phyloP scores from a whole-genome alignment of 37 sponge, comb jelly and placozoan genomes.

The Cliona cf. orientalis region DNA sequence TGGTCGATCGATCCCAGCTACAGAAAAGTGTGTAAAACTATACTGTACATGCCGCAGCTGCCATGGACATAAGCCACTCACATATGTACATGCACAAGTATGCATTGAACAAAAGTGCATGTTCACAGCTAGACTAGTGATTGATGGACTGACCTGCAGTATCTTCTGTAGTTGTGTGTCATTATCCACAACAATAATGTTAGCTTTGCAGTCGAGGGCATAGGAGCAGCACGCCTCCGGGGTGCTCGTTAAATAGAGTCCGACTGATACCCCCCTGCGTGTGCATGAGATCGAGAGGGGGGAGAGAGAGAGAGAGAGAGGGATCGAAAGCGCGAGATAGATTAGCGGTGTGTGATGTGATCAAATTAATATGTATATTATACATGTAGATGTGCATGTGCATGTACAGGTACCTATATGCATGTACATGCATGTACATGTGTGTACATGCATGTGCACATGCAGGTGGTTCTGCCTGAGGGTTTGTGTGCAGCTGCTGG shows the following conservation, averaged over 20 bases:
- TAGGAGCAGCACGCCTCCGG: constrained; percentile 65
- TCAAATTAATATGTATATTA: not conserved
- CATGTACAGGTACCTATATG: constrained; percentile 10
- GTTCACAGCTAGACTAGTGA: no score
- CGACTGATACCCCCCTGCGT: constrained; percentile 70
- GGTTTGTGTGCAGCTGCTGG: not conserved
- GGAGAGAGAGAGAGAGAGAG: not conserved
- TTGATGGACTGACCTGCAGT: constrained; percentile 42
- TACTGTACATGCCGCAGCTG: no score
- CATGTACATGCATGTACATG: not conserved
- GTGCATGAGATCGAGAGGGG: not conserved
- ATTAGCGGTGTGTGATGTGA: no score
- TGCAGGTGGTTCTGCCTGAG: not conserved
- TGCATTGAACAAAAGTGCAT: not conserved
- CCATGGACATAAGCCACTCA: no score
- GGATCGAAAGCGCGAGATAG: not conserved
- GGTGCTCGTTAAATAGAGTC: constrained; percentile 70
- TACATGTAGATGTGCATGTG: constrained; percentile 1
- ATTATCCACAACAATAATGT: constrained; percentile 84
- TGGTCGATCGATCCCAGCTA: no score
- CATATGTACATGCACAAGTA: constrained; percentile 27
- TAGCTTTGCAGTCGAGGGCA: constrained; percentile 67
- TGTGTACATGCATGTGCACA: constrained; percentile 22
- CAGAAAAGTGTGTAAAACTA: no score
- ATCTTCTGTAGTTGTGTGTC: constrained; percentile 78